These are phyloP conservation scores for Aphelinus certus DNA, from an alignment of 1,140 invertebrate species.

Conservation along the genomic window DNA sequence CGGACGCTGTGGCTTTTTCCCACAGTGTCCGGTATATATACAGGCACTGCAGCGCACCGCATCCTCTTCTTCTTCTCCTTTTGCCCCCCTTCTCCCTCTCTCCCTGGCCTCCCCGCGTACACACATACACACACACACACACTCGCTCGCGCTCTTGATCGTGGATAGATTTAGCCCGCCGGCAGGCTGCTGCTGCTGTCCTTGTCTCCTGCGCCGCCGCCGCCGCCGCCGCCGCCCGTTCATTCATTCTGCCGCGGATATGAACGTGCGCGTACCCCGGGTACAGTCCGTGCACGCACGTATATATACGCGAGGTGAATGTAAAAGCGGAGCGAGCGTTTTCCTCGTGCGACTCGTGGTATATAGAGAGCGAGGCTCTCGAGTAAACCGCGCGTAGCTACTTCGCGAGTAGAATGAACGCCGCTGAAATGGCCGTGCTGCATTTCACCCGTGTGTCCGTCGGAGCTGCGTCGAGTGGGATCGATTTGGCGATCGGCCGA, in stretches of 20 bases:
- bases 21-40: conserved; percentile 57
- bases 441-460: too few species aligned
- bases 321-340: too few species aligned
- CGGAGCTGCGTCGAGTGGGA: too few species aligned
- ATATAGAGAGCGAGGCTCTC: too few species aligned
- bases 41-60: conserved; percentile 36
- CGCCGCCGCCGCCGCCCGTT: conserved; percentile 1
- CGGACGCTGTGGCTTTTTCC: conserved; percentile 56
- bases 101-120: background rate
- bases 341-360: too few species aligned
- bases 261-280: conserved; percentile 1
- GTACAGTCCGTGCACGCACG: conserved; percentile 4
- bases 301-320: too few species aligned
- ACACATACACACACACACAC: conserved; percentile 40
- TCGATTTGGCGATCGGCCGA: too few species aligned
- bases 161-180: conserved; percentile 27
- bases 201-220: conserved; percentile 10
- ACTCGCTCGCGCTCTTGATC: conserved; percentile 33
- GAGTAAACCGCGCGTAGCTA: too few species aligned
- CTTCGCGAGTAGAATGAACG: too few species aligned
- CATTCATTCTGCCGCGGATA: conserved; percentile 28
- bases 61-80: conserved; percentile 23
- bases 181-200: conserved; percentile 5
- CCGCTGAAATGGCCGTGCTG: too few species aligned
- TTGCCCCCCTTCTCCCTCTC: background rate